A percentile compares a stretch with the other conserved stretches of the same genome.
Conservation (phyloP, 30 jellyfish, hydroid and myxozoan genomes). For the Hydra vulgaris region DNA sequence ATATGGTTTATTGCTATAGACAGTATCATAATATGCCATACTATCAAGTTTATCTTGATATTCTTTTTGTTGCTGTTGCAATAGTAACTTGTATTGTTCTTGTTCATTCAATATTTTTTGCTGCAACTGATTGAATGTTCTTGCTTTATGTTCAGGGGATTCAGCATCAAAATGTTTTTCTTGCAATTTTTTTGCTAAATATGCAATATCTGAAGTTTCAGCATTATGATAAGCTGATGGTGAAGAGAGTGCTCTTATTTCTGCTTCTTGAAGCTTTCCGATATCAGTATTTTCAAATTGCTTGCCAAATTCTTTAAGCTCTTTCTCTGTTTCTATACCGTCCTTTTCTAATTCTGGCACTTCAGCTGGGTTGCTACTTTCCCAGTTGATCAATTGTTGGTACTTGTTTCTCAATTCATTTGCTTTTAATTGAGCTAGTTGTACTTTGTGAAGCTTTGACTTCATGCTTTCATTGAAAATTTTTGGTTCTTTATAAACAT, state of each 20-base stretch:
- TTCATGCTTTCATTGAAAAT: not conserved
- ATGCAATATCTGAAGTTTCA: conserved; percentile 1
- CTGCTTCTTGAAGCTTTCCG: conserved; percentile 14
- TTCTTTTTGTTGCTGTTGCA: conserved; percentile 4
- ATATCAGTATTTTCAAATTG: conserved; percentile 5
- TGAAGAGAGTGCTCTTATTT: not conserved
- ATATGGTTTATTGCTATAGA: not conserved
- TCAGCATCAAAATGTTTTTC: conserved; percentile 7
- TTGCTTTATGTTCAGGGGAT: not conserved
- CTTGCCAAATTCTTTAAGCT: conserved; percentile 15
- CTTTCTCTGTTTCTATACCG: not conserved
- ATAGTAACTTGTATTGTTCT: conserved; percentile 1
- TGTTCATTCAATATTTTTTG: conserved; percentile 18
- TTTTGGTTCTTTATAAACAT: conserved; percentile 4
- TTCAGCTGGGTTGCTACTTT: not conserved
- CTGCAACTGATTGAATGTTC: conserved; percentile 13
- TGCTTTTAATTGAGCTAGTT: conserved; percentile 7
- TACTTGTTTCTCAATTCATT: not conserved
- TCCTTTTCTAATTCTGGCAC: not conserved
- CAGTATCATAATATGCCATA: not conserved
- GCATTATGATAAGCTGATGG: not conserved
- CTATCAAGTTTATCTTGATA: conserved; percentile 11
- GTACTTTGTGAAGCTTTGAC: conserved; percentile 2
- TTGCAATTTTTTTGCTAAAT: conserved; percentile 14
- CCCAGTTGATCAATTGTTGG: conserved; percentile 23